Percentiles rank a stretch among this genome's conserved stretches.
Evolutionary conservation across 1,140 invertebrate genomes (phyloP).

Genomic region (Copidosoma floridanum): DNA sequence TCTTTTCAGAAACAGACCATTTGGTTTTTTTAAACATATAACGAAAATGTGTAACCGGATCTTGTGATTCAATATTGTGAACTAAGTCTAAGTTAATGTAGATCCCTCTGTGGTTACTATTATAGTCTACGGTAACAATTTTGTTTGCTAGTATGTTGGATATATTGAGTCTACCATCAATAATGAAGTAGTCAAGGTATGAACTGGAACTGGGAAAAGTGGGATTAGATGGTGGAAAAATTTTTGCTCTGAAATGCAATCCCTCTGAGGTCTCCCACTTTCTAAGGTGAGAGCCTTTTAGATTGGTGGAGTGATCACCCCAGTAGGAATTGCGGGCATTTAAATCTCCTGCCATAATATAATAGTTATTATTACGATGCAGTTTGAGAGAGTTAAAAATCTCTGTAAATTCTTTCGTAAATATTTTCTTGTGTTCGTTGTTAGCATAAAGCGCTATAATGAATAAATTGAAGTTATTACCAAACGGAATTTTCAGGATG

Average conservation of each 20-base stretch:
- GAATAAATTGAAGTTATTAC: conserved; percentile 21
- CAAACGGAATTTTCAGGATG: conserved; percentile 23
- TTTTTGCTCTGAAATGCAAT: conserved; percentile 14
- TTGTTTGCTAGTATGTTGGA: not conserved
- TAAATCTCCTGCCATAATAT: conserved; percentile 31
- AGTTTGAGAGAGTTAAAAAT: conserved; percentile 29
- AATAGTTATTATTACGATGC: conserved; percentile 15
- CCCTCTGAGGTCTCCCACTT: conserved; percentile 21
- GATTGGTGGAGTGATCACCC: conserved; percentile 18
- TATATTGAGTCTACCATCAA: conserved; percentile 24
- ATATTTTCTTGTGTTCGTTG: conserved; percentile 15
- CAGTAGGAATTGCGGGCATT: conserved; percentile 29
- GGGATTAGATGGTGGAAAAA: conserved; percentile 23
- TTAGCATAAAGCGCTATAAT: conserved; percentile 26
- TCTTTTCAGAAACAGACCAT: not conserved
- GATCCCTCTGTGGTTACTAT: conserved; percentile 32
- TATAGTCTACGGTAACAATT: conserved; percentile 24
- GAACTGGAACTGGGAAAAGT: conserved; percentile 20
- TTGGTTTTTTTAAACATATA: not conserved
- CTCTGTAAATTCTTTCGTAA: conserved; percentile 22
- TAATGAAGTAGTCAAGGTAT: conserved; percentile 26
- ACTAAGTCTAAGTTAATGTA: not conserved
- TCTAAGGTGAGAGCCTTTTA: conserved; percentile 12
- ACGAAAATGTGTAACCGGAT: not conserved
- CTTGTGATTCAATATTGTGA: not conserved